These are phyloP conservation scores for Cephus pygmeus DNA, from an alignment of 2,888 invertebrate genomes.

Conservation along the genomic window DNA sequence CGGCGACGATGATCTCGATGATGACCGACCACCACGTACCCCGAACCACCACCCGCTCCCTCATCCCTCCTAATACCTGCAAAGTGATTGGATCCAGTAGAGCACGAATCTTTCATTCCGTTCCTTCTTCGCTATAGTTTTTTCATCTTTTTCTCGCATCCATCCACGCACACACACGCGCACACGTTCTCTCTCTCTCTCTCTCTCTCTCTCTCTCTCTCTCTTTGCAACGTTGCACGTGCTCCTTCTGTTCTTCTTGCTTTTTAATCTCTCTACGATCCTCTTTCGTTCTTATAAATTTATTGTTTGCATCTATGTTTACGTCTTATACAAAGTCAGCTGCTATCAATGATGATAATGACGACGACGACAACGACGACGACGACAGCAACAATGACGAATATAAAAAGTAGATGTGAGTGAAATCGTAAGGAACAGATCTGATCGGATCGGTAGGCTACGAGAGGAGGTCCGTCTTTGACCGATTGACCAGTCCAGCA, in stretches of 20 bases:
- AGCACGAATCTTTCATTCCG: slow-evolving; percentile 35
- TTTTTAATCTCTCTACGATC: not conserved
- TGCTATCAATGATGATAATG: not conserved
- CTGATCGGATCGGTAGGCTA: not conserved
- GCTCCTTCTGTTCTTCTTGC: not conserved
- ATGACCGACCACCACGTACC: slow-evolving; percentile 28
- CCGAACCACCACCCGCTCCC: slow-evolving; percentile 38
- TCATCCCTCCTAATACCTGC: slow-evolving; percentile 55
- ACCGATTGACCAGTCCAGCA: not conserved
- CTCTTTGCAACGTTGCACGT: slow-evolving; percentile 2
- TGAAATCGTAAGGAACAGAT: not conserved
- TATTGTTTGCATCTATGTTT: not conserved
- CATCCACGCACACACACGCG: too few relatives aligned
- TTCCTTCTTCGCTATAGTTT: slow-evolving; percentile 14
- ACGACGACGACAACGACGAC: too few relatives aligned
- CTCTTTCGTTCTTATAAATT: not conserved
- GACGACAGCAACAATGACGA: not conserved
- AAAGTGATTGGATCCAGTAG: slow-evolving; percentile 35
- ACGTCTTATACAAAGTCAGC: not conserved
- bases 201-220: slow-evolving; percentile 10
- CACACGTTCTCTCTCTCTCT: too few relatives aligned
- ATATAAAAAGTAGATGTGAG: not conserved
- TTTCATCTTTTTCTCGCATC: slow-evolving; percentile 3
- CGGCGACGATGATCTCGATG: not conserved
- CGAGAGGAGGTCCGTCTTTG: not conserved